Conservation (phyloP, 1,140 invertebrate genomes). For the Ganaspis sp. region DNA sequence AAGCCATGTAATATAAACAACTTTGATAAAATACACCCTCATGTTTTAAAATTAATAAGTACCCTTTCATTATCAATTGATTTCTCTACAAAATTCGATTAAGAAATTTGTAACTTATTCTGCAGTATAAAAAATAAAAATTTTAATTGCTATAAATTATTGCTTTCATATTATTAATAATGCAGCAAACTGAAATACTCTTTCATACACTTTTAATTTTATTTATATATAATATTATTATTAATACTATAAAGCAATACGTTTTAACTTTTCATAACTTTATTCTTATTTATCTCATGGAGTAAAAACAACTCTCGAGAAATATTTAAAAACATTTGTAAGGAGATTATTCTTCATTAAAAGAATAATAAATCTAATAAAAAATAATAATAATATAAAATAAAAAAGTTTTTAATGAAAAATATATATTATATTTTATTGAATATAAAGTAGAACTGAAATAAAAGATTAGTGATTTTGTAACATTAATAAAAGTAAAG, state of each 20-base stretch:
- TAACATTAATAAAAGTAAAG: too few species aligned
- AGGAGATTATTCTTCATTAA: too few species aligned
- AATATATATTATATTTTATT: too few species aligned
- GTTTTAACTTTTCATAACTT: neutral
- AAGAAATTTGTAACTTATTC: neutral
- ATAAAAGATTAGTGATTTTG: too few species aligned
- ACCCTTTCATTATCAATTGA: neutral
- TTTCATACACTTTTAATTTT: neutral
- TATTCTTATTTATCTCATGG: neutral
- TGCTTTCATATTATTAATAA: neutral
- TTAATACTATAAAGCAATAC: neutral
- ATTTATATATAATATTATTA: neutral
- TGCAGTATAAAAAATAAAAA: neutral
- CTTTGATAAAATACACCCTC: neutral
- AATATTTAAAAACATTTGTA: too few species aligned
- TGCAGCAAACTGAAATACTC: neutral
- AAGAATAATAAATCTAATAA: too few species aligned
- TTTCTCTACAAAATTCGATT: neutral
- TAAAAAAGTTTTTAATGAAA: too few species aligned
- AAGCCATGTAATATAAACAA: slow-evolving; percentile 14
- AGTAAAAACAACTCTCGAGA: too few species aligned
- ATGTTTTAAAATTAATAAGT: neutral
- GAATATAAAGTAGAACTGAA: too few species aligned
- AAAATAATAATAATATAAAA: too few species aligned
- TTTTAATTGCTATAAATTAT: neutral